Percentiles rank a stretch among this genome's conserved stretches.
These are phyloP conservation scores for Drosophila nigricruria DNA, from an alignment of 2,888 invertebrate genomes.

Conservation along the genomic window DNA sequence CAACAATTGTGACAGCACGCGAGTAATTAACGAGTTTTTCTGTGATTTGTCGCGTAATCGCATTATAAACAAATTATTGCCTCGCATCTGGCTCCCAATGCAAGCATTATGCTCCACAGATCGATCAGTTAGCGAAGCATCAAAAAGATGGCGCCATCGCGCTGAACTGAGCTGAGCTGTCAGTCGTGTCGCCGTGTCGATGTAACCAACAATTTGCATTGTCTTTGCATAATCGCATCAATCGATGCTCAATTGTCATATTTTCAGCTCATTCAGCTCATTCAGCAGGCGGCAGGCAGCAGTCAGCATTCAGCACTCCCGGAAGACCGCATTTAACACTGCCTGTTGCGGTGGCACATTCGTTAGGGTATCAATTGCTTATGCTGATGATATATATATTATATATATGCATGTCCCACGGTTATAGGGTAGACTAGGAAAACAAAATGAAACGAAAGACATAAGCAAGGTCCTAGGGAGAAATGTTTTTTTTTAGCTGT, in stretches of 20 bases:
- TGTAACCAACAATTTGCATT: slow-evolving; percentile 46
- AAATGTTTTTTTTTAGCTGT: not conserved
- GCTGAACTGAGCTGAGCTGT: slow-evolving; percentile 2
- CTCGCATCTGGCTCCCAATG: slow-evolving; percentile 18
- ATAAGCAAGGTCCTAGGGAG: slow-evolving; percentile 10
- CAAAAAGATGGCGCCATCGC: slow-evolving; percentile 49
- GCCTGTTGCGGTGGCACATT: slow-evolving; percentile 38
- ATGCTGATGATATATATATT: not conserved
- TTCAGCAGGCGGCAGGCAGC: not conserved
- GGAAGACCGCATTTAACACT: slow-evolving; percentile 61
- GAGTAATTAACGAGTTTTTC: slow-evolving; percentile 69
- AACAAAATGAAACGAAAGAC: not conserved
- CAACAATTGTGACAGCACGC: slow-evolving; percentile 75
- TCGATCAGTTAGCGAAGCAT: slow-evolving; percentile 52
- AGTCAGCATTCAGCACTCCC: slow-evolving; percentile 39
- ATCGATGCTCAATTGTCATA: slow-evolving; percentile 43
- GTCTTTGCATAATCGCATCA: slow-evolving; percentile 51
- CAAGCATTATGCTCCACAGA: slow-evolving; percentile 27
- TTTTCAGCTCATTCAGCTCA: not conserved
- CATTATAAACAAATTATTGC: slow-evolving; percentile 78
- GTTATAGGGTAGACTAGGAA: slow-evolving; percentile 51
- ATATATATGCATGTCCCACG: slow-evolving; percentile 48
- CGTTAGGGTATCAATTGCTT: slow-evolving; percentile 55
- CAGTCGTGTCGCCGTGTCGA: slow-evolving; percentile 28
- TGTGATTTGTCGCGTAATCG: slow-evolving; percentile 66